Conservation (phyloP, 2,888 invertebrate species). For the Drosophila yooni region DNA sequence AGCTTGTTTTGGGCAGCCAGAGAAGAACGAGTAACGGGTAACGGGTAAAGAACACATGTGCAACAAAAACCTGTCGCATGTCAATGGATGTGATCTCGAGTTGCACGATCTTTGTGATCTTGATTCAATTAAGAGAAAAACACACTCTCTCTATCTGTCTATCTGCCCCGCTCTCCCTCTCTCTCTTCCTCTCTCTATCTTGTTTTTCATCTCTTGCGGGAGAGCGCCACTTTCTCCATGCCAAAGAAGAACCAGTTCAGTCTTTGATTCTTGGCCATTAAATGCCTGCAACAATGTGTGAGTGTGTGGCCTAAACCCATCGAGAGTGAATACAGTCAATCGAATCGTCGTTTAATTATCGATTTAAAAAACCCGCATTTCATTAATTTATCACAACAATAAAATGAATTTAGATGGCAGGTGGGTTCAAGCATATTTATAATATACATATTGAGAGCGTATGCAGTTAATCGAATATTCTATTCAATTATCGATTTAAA, state of each 20-base stretch:
- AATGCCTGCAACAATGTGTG: conserved; percentile 24
- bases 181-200: conserved; percentile 6
- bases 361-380: not conserved
- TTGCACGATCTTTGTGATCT: conserved; percentile 49
- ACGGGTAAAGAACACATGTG: conserved; percentile 17
- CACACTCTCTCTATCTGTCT: conserved; percentile 28
- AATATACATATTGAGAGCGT: not conserved
- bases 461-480: not conserved
- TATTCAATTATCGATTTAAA: not conserved
- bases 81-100: conserved; percentile 34
- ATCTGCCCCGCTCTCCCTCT: conserved; percentile 26
- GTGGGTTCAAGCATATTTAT: not conserved
- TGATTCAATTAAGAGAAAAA: conserved; percentile 66
- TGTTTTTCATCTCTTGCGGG: not conserved
- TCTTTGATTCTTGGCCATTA: conserved; percentile 38
- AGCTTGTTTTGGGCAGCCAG: conserved; percentile 40
- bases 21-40: conserved; percentile 31
- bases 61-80: conserved; percentile 57
- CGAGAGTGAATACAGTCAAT: conserved; percentile 20
- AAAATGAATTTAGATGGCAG: not conserved
- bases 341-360: not conserved
- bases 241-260: conserved; percentile 47
- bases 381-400: not conserved
- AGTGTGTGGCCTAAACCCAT: conserved; percentile 23
- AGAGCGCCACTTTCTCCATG: conserved; percentile 52